Evolutionary conservation across 1,140 invertebrate species (phyloP), one percentile per base, ranked within the genome.

Genomic region (Geopemphigus sp.): DNA sequence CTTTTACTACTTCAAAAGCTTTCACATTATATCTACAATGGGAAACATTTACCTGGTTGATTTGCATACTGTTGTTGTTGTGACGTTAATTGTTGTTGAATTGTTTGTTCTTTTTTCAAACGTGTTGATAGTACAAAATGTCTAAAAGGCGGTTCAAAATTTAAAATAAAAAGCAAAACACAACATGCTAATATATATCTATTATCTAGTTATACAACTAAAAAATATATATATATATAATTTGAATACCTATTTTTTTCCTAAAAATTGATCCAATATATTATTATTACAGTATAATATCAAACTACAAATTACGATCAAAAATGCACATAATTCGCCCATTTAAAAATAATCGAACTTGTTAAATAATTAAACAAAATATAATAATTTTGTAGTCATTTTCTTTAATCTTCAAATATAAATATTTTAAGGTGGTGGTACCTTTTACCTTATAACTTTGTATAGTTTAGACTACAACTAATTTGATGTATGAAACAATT

Each of bases 101-200:
- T 2, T 57, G 61, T 47, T 61, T 50, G 74, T 47, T 78, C 74
- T 63, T 50, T 78, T 78, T 63, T 78, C 53, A 78, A 50, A 26
- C 74, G 74, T 61, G 74, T 63, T 47, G 74, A 78, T 19, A 50
- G 57, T 14, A 63, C 57, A 63, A 47, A 57, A 26, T 78, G 32
- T 78, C 74, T 78, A 78, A 29, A 78, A 63, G 63, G 74, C 74
- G 74, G 39, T 78, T 78, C 17, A 78, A 59, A 76, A 57, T 39
- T 57, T n/a, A 76, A 74, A 5, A 45, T 59, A 76, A 56, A 74
- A 74, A 76, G 54, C 54, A 19, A 39, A 39, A 59, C 32, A 45
- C 54, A 57, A 74, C 72, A 76, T 45, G 54, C 72, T 45, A 76
- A n/a, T 66, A 14, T n/a, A 22, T 19, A 10, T 10, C 17, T 0